Percentiles rank a stretch among this genome's conserved stretches.
phyloP scores from a whole-genome alignment of 2,888 invertebrate species.

The Odontocerum albicorne region DNA sequence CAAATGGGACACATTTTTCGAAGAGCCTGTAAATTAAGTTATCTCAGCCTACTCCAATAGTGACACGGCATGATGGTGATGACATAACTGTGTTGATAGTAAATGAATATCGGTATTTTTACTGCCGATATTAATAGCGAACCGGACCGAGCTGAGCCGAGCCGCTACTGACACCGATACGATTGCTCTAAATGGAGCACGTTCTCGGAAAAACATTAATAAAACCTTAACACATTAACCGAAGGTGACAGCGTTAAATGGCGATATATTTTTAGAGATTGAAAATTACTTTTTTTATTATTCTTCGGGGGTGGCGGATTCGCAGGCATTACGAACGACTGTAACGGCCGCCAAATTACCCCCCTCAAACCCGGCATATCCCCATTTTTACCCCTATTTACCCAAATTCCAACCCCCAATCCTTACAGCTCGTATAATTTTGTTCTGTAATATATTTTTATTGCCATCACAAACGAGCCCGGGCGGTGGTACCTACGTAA shows the following conservation, averaged over 20 bases:
- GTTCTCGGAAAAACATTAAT: not conserved
- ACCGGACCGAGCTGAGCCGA: too few species aligned
- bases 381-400: not conserved
- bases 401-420: not conserved
- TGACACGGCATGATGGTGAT: too few species aligned
- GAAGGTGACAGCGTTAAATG: constrained; percentile 15
- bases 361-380: not conserved
- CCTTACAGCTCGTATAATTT: not conserved
- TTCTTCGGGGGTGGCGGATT: not conserved
- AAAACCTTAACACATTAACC: constrained; percentile 9
- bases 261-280: constrained; percentile 22
- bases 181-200: too few species aligned
- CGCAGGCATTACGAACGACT: not conserved
- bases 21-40: too few species aligned
- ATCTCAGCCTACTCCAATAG: too few species aligned
- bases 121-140: too few species aligned
- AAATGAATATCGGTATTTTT: too few species aligned
- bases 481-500: too few species aligned
- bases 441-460: not conserved
- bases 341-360: not conserved
- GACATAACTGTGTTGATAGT: too few species aligned
- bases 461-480: not conserved
- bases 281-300: constrained; percentile 18
- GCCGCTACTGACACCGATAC: too few species aligned
- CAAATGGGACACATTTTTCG: too few species aligned